Base-by-base conservation (phyloP, 2,888 invertebrate genomes). In the Aethes cnicana region DNA sequence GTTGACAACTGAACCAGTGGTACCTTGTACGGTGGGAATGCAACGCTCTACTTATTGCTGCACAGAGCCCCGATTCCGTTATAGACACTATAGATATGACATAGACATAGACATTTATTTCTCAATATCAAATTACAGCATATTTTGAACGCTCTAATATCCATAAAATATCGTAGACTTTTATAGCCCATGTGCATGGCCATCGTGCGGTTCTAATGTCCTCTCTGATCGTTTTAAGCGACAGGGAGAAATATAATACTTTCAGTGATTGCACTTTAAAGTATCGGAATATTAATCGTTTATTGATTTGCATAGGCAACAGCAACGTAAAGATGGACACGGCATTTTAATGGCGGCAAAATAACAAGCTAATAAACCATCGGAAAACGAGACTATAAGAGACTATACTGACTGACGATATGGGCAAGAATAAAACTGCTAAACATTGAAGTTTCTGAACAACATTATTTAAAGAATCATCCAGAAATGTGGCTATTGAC, bases 1-100 rank as follows among this genome's bases (percentile, higher is more conserved):
- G 70, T 73, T 79, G 77, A 78, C 74, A 79, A 74, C 59, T 55
- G 21, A 57, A 57, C 62, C 67, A 72, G 71, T 72, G 70, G 76
- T 68, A 73, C 73, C 72, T 74, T 71, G 63, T 72, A 74, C 78
- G 80, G 80, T 87, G 86, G 77, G 86, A 87, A 86, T 77, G 79
- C 73, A 81, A 80, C 74, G 86, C 81, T 84, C 85, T 60, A 83
- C 68, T 84, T 85, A 72, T 69, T 57, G 63, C 59, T 77, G 74
- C 69, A 58, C 55, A n/a, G n/a, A n/a, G n/a, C n/a, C n/a, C 55
- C 47, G 46, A 70, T 62, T 60, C 66, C 66, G 64, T 72, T 73
- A 44, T 30, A 50, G 8, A 36, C 30, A 14, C 36, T 36, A 21
- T 17, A 50, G 37, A 50, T 36, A 36, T 52, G 37, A n/a, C n/a